Evolutionary conservation across 1,140 invertebrate species (phyloP).

Genomic region (Caenorhabditis briggsae): DNA sequence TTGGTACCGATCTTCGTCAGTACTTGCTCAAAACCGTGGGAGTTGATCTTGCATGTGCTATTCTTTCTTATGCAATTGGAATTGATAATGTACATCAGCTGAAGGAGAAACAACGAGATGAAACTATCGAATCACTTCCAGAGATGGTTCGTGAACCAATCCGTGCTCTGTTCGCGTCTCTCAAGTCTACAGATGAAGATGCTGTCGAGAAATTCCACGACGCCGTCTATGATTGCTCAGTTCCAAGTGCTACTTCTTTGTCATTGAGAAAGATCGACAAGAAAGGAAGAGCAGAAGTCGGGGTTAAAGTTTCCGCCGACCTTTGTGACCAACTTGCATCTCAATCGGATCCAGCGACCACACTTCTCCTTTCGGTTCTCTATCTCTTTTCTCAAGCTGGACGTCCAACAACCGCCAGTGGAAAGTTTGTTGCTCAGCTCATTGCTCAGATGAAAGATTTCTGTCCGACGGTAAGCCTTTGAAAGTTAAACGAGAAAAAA

Average conservation of each 20-base stretch:
- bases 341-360: constrained; percentile 19
- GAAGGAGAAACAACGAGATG: constrained; percentile 60
- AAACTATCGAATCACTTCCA: constrained; percentile 20
- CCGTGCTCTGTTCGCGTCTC: background rate
- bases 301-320: background rate
- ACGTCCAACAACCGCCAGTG: constrained; percentile 46
- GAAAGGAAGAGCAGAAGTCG: constrained; percentile 24
- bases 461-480: background rate
- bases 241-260: constrained; percentile 13
- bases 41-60: constrained; percentile 12
- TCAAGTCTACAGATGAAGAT: constrained; percentile 35
- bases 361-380: constrained; percentile 46
- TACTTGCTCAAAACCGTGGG: constrained; percentile 57
- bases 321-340: constrained; percentile 14
- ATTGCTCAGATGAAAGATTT: constrained; percentile 40
- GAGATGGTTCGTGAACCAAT: constrained; percentile 22
- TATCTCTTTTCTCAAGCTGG: constrained; percentile 20
- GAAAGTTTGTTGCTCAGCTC: constrained; percentile 57
- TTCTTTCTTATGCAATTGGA: constrained; percentile 39
- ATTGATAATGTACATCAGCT: constrained; percentile 34
- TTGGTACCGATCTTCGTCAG: constrained; percentile 45
- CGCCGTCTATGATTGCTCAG: constrained; percentile 27
- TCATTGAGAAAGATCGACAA: constrained; percentile 3
- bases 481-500: background rate
- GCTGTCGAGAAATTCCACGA: constrained; percentile 47